phyloP scores from a whole-genome alignment of 1,140 invertebrate species.

The Drosophila azteca region DNA sequence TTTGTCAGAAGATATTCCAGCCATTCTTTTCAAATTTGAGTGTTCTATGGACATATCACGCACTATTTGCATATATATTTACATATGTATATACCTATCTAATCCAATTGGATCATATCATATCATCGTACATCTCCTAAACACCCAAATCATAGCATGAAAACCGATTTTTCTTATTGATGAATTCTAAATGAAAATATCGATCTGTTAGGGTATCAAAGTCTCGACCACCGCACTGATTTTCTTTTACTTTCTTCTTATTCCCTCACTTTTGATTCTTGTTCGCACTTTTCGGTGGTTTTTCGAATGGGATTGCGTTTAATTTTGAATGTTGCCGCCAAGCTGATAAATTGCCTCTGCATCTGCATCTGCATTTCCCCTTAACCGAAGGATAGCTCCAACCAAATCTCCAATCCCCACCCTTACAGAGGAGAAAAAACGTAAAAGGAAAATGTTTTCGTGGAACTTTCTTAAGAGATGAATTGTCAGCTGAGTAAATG shows the following conservation, averaged over 20 bases:
- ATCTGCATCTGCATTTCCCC: constrained; percentile 68
- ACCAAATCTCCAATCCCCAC: constrained; percentile 1
- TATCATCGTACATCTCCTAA: too few relatives aligned
- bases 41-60: too few relatives aligned
- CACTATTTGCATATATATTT: too few relatives aligned
- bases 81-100: too few relatives aligned
- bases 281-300: constrained; percentile 38
- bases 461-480: constrained; percentile 44
- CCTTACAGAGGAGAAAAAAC: not conserved
- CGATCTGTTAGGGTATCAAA: too few relatives aligned
- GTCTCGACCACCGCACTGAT: too few relatives aligned
- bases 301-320: constrained; percentile 64
- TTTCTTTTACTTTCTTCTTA: constrained; percentile 15
- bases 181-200: too few relatives aligned
- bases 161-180: too few relatives aligned
- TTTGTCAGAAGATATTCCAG: too few relatives aligned
- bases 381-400: constrained; percentile 14
- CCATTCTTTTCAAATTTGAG: too few relatives aligned
- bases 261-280: constrained; percentile 30
- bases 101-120: too few relatives aligned
- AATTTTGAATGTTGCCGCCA: constrained; percentile 66
- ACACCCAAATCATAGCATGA: too few relatives aligned
- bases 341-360: constrained; percentile 61
- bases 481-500: constrained; percentile 48
- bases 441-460: constrained; percentile 24